A percentile compares a stretch with the other conserved stretches of the same genome.
Conservation (phyloP, 2,113 vertebrate species). For the Saccopteryx bilineata region DNA sequence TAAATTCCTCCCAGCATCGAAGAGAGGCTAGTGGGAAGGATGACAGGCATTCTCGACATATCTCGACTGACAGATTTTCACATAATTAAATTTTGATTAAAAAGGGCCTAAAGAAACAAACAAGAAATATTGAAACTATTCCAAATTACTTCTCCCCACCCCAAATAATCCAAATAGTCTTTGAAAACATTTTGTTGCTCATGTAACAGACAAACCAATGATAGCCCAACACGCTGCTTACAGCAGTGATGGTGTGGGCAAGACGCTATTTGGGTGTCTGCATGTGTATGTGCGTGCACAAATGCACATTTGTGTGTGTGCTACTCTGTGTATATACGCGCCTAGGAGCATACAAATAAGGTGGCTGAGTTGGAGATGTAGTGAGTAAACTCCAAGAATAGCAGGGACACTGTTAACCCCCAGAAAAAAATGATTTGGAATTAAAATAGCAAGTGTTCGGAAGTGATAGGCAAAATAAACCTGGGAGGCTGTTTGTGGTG, state of each 20-base stretch:
- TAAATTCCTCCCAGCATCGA: slow-evolving; percentile 7
- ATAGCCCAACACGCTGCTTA: slow-evolving; percentile 9
- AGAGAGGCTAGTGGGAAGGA: slow-evolving; percentile 37
- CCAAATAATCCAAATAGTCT: not conserved
- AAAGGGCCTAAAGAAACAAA: slow-evolving; percentile 70
- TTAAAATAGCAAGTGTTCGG: slow-evolving; percentile 78
- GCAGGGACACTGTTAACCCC: slow-evolving; percentile 79
- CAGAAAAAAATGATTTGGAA: slow-evolving; percentile 81
- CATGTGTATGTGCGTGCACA: not conserved
- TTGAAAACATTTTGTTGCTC: slow-evolving; percentile 65
- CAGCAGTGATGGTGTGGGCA: not conserved
- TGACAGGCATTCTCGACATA: slow-evolving; percentile 77
- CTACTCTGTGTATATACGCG: not conserved
- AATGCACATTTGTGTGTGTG: not conserved
- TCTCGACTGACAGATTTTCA: slow-evolving; percentile 75
- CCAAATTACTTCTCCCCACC: not conserved
- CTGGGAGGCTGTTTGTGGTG: slow-evolving; percentile 63
- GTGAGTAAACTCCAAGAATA: slow-evolving; percentile 79
- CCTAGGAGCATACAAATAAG: slow-evolving; percentile 63
- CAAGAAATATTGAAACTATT: slow-evolving; percentile 48
- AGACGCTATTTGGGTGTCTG: not conserved
- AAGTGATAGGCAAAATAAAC: slow-evolving; percentile 83
- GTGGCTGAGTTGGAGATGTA: slow-evolving; percentile 66
- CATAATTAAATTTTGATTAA: slow-evolving; percentile 73
- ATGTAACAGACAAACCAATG: not conserved